Conservation (phyloP, 1,140 invertebrate species). For the Drosophila orosa region DNA sequence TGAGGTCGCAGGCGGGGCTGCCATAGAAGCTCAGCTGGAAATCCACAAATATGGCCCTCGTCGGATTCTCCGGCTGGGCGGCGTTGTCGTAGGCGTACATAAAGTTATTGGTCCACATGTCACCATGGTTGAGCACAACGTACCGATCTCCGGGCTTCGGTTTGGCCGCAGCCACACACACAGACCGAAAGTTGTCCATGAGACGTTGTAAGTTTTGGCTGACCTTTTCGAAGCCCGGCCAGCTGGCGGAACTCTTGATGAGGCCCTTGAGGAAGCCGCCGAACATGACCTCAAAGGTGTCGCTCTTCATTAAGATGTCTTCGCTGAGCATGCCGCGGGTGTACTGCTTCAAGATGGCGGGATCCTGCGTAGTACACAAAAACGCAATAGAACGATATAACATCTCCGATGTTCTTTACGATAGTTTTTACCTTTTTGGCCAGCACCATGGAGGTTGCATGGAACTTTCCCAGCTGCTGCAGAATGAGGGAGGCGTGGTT, state of each 20-base stretch:
- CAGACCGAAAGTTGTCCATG: conserved; percentile 82
- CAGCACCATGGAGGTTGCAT: conserved; percentile 81
- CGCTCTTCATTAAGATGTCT: conserved; percentile 56
- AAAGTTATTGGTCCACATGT: conserved; percentile 89
- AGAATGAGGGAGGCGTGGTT: conserved; percentile 67
- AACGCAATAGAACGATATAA: not conserved
- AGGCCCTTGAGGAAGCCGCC: conserved; percentile 64
- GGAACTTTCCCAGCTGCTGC: conserved; percentile 70
- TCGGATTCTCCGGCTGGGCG: conserved; percentile 77
- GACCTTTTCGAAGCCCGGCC: conserved; percentile 72
- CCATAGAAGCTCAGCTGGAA: conserved; percentile 77
- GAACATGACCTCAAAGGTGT: conserved; percentile 68
- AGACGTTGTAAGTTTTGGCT: conserved; percentile 79
- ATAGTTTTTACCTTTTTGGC: conserved; percentile 54
- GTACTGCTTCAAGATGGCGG: conserved; percentile 60
- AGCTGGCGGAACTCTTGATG: conserved; percentile 55
- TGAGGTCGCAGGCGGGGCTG: conserved; percentile 76
- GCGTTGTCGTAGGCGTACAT: conserved; percentile 86
- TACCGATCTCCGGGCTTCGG: conserved; percentile 58
- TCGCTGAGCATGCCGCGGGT: conserved; percentile 69
- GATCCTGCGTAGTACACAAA: conserved; percentile 50
- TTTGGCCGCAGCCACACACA: conserved; percentile 68
- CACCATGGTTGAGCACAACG: conserved; percentile 88
- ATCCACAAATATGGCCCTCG: conserved; percentile 85
- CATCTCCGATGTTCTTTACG: too few species aligned